Evolutionary conservation across 2,113 vertebrate genomes (phyloP).

Genomic region (Engraulis encrasicolus): DNA sequence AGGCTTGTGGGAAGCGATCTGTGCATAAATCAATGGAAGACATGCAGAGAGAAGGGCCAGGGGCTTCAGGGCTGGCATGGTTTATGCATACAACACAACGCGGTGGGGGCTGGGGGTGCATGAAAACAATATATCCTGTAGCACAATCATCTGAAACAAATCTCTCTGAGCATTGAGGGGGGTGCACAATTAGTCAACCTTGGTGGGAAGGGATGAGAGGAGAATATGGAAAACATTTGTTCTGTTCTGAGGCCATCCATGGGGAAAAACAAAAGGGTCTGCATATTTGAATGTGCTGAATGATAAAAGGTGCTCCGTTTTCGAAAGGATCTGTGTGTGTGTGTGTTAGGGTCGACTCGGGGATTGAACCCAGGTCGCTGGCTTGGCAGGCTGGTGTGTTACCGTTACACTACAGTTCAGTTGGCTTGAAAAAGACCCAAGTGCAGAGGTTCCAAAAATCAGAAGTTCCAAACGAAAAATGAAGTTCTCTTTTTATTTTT

Average conservation of each 20-base stretch:
- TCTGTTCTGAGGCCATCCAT: background rate
- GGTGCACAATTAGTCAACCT: conserved; percentile 9
- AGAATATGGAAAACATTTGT: background rate
- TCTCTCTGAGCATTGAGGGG: background rate
- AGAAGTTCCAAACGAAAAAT: too few relatives aligned
- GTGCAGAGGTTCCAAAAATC: too few relatives aligned
- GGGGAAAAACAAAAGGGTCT: background rate
- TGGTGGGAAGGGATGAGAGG: background rate
- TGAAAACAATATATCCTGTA: background rate
- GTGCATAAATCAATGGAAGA: background rate
- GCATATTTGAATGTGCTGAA: background rate
- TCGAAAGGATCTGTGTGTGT: background rate
- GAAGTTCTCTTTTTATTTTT: too few relatives aligned
- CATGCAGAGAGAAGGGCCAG: background rate
- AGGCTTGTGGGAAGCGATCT: background rate
- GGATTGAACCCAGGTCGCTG: too few relatives aligned
- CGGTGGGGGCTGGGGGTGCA: background rate
- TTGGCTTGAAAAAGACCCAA: too few relatives aligned
- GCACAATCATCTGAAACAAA: background rate
- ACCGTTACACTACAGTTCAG: too few relatives aligned
- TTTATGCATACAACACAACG: background rate
- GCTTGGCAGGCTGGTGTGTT: too few relatives aligned
- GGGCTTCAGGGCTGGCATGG: background rate
- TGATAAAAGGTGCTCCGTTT: background rate
- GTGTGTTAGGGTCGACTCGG: too few relatives aligned